Percentiles rank a stretch among this genome's conserved stretches.
phyloP scores from a whole-genome alignment of 1,140 invertebrate genomes.

The Coelopa frigida region DNA sequence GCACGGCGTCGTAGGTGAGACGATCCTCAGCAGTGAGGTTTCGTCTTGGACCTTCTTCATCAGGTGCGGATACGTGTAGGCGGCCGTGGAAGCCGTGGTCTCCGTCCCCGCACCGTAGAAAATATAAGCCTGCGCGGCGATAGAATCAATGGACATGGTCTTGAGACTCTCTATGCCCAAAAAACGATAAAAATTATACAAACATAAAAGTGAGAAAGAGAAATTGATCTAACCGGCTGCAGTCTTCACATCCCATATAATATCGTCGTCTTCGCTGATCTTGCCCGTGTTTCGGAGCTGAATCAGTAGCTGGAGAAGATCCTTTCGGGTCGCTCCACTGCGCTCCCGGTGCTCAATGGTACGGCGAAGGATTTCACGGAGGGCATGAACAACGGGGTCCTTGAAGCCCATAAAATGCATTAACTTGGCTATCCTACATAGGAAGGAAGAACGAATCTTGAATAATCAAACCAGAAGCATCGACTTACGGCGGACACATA shows the following conservation, averaged over 20 bases:
- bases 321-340: slow-evolving; percentile 46
- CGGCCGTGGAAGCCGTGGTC: slow-evolving; percentile 56
- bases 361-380: slow-evolving; percentile 46
- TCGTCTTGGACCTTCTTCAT: slow-evolving; percentile 42
- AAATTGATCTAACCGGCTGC: slow-evolving; percentile 9
- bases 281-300: slow-evolving; percentile 46
- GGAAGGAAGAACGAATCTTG: too few species aligned
- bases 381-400: slow-evolving; percentile 5
- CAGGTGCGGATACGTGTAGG: slow-evolving; percentile 43
- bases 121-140: slow-evolving; percentile 54
- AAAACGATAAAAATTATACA: too few species aligned
- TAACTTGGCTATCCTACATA: slow-evolving; percentile 26
- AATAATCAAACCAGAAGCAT: too few species aligned
- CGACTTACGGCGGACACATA: slow-evolving; percentile 35
- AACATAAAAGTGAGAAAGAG: too few species aligned
- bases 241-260: slow-evolving; percentile 28
- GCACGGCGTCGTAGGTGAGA: slow-evolving; percentile 49
- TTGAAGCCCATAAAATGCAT: slow-evolving; percentile 26
- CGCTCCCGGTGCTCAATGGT: slow-evolving; percentile 48
- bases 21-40: slow-evolving; percentile 26
- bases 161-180: slow-evolving; percentile 19
- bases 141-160: slow-evolving; percentile 47
- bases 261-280: slow-evolving; percentile 33
- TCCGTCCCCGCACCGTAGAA: slow-evolving; percentile 65
- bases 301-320: slow-evolving; percentile 51